phyloP scores from a whole-genome alignment of 2,888 invertebrate genomes.

The Thecocarcelia acutangulata region DNA sequence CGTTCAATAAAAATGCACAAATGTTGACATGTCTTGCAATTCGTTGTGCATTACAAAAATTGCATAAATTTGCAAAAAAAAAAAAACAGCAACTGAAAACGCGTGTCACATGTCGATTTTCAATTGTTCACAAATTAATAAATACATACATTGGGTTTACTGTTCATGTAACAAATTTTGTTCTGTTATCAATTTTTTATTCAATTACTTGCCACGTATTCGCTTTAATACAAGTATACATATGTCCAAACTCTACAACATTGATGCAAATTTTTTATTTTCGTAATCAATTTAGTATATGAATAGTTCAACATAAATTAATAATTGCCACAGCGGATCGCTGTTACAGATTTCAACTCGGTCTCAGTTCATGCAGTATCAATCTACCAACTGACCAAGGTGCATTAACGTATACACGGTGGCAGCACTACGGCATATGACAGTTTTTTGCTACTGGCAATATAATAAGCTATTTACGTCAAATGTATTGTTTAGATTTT shows the following conservation, averaged over 20 bases:
- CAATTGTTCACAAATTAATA: slow-evolving; percentile 80
- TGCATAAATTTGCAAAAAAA: slow-evolving; percentile 60
- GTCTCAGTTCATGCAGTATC: too few species aligned
- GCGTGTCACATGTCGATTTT: slow-evolving; percentile 80
- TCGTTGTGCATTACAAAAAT: slow-evolving; percentile 65
- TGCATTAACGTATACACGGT: too few species aligned
- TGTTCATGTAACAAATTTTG: slow-evolving; percentile 27
- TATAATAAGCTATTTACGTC: too few species aligned
- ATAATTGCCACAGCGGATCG: too few species aligned
- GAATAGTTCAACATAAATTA: background rate
- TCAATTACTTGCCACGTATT: slow-evolving; percentile 13
- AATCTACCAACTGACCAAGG: too few species aligned
- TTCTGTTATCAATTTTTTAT: slow-evolving; percentile 16
- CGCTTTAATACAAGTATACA: background rate
- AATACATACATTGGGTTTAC: slow-evolving; percentile 71
- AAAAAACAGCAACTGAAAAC: slow-evolving; percentile 72
- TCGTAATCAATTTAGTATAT: slow-evolving; percentile 49
- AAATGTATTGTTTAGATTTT: too few species aligned
- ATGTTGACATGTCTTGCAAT: slow-evolving; percentile 51
- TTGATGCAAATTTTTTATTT: slow-evolving; percentile 47
- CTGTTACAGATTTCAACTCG: too few species aligned
- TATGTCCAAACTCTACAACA: too few species aligned
- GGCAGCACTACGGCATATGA: too few species aligned
- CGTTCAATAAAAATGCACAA: slow-evolving; percentile 48
- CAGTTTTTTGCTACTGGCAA: too few species aligned